Evolutionary conservation across 2,888 invertebrate genomes (phyloP), one percentile per base, ranked within the genome.

Genomic region (Yponomeuta cagnagella): DNA sequence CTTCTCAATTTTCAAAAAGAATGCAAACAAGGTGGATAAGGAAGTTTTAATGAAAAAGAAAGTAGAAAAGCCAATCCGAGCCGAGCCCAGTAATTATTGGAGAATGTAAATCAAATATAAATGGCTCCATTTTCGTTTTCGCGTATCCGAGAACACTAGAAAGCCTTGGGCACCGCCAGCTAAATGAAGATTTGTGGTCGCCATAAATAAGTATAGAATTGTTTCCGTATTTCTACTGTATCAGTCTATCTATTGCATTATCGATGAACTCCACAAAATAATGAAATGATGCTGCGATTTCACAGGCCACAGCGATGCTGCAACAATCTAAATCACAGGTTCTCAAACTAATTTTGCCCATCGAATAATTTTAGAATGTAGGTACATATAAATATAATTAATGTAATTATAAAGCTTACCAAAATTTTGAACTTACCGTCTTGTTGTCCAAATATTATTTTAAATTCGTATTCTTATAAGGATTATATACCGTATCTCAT

Each of bases 121-220:
- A 86, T 81, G 82, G 81, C 77, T 75, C 78, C 78, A 81, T 84
- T 85, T 79, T 83, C 80, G 78, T 82, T 83, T 82, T 79, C 79
- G 78, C 79, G 79, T 80, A 76, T 78, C 75, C 75, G 76, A 76
- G 76, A 77, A 79, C 77, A 78, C 77, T 78, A 79, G 80, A 80
- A 82, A 82, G 83, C 80, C 78, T 78, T 76, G 76, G 78, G 78
- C 76, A 76, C 71, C 77, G 52, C 75, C 79, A 75, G 79, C 80
- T 79, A 82, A 87, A 85, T 87, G 81, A 86, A 86, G 88, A 88
- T 88, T 87, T 87, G 86, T 87, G 79, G 80, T 74, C 72, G 74
- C 80, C 80, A 85, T 87, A 87, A 86, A 85, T 85, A 85, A 82
- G 79, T 81, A 58, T 58, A 15, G 52, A 43, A 43, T 8, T 58